A percentile compares a stretch with the other conserved stretches of the same genome.
Evolutionary conservation across 1,140 invertebrate species (phyloP).

Genomic region (Trachymyrmex septentrionalis): DNA sequence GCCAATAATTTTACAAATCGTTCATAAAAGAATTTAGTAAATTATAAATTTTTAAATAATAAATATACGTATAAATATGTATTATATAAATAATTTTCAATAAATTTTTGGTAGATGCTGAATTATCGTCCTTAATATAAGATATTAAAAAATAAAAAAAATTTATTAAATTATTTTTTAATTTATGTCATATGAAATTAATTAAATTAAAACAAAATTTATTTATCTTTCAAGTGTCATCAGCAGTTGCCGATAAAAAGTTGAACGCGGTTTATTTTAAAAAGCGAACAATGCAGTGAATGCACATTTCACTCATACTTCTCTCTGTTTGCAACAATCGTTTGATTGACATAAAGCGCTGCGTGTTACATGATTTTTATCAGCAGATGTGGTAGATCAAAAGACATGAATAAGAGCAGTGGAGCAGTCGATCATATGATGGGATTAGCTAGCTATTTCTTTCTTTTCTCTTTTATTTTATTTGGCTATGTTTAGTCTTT

Average conservation of each 20-base stretch:
- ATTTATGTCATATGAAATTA: neutral
- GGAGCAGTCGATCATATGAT: constrained; percentile 12
- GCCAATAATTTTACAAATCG: neutral
- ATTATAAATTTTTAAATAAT: neutral
- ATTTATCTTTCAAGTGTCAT: neutral
- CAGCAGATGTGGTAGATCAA: constrained; percentile 26
- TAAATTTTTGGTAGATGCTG: neutral
- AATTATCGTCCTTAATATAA: neutral
- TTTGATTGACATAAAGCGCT: constrained; percentile 28
- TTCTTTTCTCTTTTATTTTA: neutral
- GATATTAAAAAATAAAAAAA: neutral
- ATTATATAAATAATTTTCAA: neutral
- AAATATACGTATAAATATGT: neutral
- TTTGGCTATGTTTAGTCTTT: neutral
- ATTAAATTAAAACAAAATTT: constrained; percentile 9
- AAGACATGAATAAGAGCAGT: constrained; percentile 28
- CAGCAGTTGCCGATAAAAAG: neutral
- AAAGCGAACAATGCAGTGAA: constrained; percentile 16
- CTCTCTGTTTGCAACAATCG: constrained; percentile 39
- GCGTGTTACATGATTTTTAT: constrained; percentile 37
- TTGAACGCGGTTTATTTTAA: constrained; percentile 24
- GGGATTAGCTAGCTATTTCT: neutral
- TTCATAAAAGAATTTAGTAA: neutral
- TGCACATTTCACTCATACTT: constrained; percentile 28
- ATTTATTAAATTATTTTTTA: neutral